Base-by-base conservation (phyloP, 2,113 vertebrate species). In the Meriones unguiculatus region DNA sequence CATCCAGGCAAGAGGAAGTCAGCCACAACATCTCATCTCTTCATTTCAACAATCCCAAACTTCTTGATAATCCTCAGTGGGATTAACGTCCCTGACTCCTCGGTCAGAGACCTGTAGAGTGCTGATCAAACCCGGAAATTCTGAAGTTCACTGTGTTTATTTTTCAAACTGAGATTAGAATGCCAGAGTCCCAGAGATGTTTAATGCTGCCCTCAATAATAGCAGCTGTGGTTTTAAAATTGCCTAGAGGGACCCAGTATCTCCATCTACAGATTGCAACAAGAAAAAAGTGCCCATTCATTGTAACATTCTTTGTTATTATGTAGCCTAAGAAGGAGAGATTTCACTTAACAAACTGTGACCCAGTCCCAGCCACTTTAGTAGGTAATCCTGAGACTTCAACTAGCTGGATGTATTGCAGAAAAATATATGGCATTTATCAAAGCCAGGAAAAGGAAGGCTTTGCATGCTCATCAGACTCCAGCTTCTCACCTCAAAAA, bases 341-440 rank as follows among this genome's bases (percentile, higher is more conserved):
- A 35, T 78, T 59, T 92, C 32, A 72, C 64, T 84, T 89, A n/a
- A 81, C 41, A 93, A 89, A 78, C 7, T 17, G 50, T 38, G 78
- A 57, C 50, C 64, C 30, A 17, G 12, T 77, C 69, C 62, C 52
- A 85, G 57, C 14, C 20, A 25, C 65, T 75, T 87, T 62, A 89
- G 20, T 12, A 82, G 46, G 22, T 75, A 69, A 69, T 46, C 50
- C 25, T n/a, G 18, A 10, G 59, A 62, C 1, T 46, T 95, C 11
- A 91, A 82, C 59, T 89, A 93, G 95, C 59, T 93, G 65, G 95
- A 82, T 64, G 54, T 96, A 90, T 92, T 73, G 38, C 17, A 59
- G 70, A 96, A 35, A 90, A 59, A 32, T 25, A 28, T 12, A 22
- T 91, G 91, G 95, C 64, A 41, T 80, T 57, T 64, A 20, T 87